Base-by-base conservation (phyloP, 2,888 invertebrate genomes). In the Troglohyphantes excavatus region DNA sequence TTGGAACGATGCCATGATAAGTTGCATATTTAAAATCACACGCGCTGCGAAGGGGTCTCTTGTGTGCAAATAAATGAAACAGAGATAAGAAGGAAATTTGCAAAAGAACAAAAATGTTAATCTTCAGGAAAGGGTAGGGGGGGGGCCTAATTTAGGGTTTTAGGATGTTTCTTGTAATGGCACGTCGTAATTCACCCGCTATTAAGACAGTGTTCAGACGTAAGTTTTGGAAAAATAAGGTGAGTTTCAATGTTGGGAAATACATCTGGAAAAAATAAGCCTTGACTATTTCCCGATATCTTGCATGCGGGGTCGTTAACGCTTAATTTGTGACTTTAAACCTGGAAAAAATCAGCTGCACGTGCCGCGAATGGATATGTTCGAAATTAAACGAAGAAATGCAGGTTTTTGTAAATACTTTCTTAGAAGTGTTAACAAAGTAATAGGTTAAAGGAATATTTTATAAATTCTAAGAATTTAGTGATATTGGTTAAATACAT, bases 1-100 rank as follows among this genome's bases (percentile, higher is more conserved):
- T 63, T 76, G 76, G 76, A 76, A 26, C 39, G 19, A 63, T 76
- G 76, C 76, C 76, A 76, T 63, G 76, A 76, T 76, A 61, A 63
- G 76, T 63, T 63, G 76, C 59, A 63, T 63, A 76, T 76, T 76
- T 39, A 76, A 76, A 76, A 76, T 76, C 76, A 61, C 63, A 53
- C n/a, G 13, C 53, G 33, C 53, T 53, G 53, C 3, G 39, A n/a
- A n/a, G 1, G 17, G n/a, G 53, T 17, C 17, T 53, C 53, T 53
- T n/a, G 53, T 53, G 17, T 53, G 53, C 53, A 53, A 53, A 53
- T 53, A 53, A 53, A 53, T 53, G 53, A 53, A n/a, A 53, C 17
- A 53, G 17, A 5, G 17, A 53, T 17, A 53, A 46, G n/a, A 53
- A 53, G 5, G n/a, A n/a, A n/a, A n/a, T n/a, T n/a, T n/a, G n/a